Percentiles rank a stretch among this genome's conserved stretches.
These are phyloP conservation scores for Dinoponera quadriceps DNA, from an alignment of 1,140 invertebrate genomes.

Conservation along the genomic window DNA sequence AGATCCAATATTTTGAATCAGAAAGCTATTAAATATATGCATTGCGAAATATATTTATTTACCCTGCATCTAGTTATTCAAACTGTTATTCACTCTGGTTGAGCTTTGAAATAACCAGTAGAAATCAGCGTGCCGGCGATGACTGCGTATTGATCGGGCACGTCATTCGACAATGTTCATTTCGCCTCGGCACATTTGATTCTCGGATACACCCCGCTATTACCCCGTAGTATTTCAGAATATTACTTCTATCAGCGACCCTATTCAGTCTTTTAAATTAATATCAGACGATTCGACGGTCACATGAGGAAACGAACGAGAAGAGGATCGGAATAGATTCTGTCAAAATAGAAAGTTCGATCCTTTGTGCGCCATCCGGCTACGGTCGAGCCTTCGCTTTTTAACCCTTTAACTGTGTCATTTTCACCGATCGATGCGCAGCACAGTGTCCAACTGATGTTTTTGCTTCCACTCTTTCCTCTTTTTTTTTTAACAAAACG, in stretches of 20 bases:
- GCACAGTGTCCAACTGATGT: not conserved
- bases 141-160: too few species aligned
- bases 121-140: too few species aligned
- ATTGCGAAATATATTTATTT: too few species aligned
- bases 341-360: conserved; percentile 22
- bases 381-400: not conserved
- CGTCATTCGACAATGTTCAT: too few species aligned
- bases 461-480: too few species aligned
- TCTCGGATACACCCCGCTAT: not conserved
- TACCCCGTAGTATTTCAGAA: conserved; percentile 7
- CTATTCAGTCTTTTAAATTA: conserved; percentile 21
- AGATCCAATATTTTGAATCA: too few species aligned
- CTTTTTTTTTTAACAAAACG: conserved; percentile 11
- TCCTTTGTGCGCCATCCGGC: conserved; percentile 5
- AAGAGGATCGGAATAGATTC: conserved; percentile 6
- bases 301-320: not conserved
- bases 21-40: too few species aligned
- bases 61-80: too few species aligned
- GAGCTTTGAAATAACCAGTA: too few species aligned
- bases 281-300: conserved; percentile 13
- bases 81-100: too few species aligned
- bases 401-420: conserved; percentile 1
- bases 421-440: conserved; percentile 9
- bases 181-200: too few species aligned
- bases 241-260: conserved; percentile 3